Evolutionary conservation across 2,113 vertebrate species (phyloP).

Genomic region (Coptodon bakossiorum): DNA sequence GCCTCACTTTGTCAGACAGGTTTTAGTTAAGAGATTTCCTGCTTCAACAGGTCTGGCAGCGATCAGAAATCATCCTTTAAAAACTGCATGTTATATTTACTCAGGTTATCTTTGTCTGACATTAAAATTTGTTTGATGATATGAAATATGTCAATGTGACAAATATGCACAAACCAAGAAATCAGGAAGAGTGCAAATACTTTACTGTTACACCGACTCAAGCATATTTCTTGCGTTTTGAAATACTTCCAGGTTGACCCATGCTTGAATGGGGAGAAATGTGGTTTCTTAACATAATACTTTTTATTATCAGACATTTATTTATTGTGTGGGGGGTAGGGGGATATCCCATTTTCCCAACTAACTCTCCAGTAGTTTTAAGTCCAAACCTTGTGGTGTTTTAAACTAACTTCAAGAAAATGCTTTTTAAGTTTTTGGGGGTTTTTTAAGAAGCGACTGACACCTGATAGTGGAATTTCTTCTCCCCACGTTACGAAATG

Average conservation of each 20-base stretch:
- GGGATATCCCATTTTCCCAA: not conserved
- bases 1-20: rapidly evolving
- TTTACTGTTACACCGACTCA: not conserved
- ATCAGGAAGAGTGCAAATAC: not conserved
- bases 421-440: not conserved
- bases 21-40: not conserved
- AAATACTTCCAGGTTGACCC: too few relatives aligned
- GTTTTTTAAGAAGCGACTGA: not conserved
- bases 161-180: not conserved
- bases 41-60: not conserved
- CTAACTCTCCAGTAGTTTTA: not conserved
- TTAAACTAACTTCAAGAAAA: not conserved
- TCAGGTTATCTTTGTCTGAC: not conserved
- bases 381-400: not conserved
- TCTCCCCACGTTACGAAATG: not conserved
- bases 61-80: not conserved
- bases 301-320: not conserved
- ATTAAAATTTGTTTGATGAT: not conserved
- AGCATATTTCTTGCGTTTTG: not conserved
- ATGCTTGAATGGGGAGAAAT: not conserved
- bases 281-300: not conserved
- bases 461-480: not conserved
- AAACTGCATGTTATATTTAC: not conserved
- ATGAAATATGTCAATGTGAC: not conserved
- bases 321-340: not conserved